phyloP scores from a whole-genome alignment of 2,113 vertebrate species.

The Dasyprocta punctata region DNA sequence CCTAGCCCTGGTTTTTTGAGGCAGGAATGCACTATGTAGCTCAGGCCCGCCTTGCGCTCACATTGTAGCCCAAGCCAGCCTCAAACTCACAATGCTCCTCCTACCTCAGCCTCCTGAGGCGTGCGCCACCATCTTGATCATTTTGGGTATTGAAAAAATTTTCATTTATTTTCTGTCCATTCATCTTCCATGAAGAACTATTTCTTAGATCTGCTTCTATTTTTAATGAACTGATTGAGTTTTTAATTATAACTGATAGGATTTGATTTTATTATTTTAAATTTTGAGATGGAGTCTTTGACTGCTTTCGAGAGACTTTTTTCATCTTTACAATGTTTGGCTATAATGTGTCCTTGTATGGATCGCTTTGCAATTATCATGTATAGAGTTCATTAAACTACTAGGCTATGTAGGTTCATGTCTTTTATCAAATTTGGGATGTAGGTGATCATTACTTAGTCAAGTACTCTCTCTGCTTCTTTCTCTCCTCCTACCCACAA shows the following conservation, averaged over 20 bases:
- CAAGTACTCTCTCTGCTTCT: background rate
- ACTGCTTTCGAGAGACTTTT: background rate
- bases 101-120: too few relatives aligned
- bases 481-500: background rate
- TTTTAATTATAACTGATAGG: slow-evolving; percentile 29
- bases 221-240: background rate
- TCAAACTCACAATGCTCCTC: too few relatives aligned
- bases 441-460: background rate
- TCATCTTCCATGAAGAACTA: background rate
- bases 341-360: background rate
- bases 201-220: background rate
- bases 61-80: too few relatives aligned
- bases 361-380: background rate
- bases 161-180: background rate
- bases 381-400: background rate
- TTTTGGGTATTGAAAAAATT: background rate
- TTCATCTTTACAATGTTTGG: background rate
- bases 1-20: too few relatives aligned
- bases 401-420: background rate
- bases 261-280: background rate
- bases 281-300: background rate
- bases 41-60: too few relatives aligned
- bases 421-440: background rate
- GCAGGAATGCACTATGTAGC: too few relatives aligned
- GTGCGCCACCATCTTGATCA: too few relatives aligned